These are phyloP conservation scores for Lophochroa leadbeateri DNA, from an alignment of 2,113 vertebrate species.

Conservation along the genomic window DNA sequence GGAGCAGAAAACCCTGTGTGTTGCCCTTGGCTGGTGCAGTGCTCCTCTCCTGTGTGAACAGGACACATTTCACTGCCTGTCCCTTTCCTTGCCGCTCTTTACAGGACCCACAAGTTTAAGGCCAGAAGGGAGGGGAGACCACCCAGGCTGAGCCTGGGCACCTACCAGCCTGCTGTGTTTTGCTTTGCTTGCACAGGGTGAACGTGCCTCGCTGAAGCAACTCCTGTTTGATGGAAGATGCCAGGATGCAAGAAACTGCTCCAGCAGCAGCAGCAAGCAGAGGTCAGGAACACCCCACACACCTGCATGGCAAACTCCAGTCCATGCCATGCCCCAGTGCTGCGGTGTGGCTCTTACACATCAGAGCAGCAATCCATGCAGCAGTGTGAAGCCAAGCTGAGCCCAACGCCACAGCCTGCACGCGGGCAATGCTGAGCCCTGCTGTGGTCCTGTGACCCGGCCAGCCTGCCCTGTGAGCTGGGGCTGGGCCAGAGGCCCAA, in stretches of 20 bases:
- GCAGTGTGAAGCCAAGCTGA: not conserved
- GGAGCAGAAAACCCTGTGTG: not conserved
- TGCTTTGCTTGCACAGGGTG: not conserved
- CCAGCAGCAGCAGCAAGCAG: not conserved
- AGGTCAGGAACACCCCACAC: not conserved
- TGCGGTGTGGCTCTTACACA: not conserved
- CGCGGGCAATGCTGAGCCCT: not conserved
- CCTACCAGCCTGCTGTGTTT: not conserved
- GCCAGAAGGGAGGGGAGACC: not conserved
- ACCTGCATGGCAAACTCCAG: fast-evolving
- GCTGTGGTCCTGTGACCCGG: fast-evolving
- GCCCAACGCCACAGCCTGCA: fast-evolving
- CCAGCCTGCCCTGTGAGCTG: fast-evolving
- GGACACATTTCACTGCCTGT: not conserved
- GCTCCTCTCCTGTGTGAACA: not conserved
- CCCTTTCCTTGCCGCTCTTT: not conserved
- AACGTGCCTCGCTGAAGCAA: not conserved
- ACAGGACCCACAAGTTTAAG: not conserved
- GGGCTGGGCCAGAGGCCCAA: not conserved
- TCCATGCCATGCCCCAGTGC: fast-evolving
- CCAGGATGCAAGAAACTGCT: not conserved
- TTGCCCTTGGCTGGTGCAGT: not conserved
- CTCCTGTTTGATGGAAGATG: not conserved
- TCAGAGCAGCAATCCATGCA: not conserved
- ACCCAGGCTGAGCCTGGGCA: not conserved